Evolutionary conservation across 2,888 invertebrate species (phyloP).

Genomic region (Clunio marinus): DNA sequence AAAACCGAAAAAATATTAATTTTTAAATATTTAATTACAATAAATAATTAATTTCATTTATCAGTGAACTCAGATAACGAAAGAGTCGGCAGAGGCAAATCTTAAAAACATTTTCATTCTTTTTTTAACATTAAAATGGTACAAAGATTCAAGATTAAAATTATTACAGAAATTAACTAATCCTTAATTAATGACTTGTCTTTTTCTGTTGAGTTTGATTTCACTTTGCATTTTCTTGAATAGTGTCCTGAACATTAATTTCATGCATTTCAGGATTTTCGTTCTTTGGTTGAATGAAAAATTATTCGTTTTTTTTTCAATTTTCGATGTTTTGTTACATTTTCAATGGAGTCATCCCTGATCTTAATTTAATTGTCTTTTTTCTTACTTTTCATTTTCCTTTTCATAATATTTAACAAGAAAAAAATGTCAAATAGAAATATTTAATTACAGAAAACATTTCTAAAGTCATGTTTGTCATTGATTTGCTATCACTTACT

Average conservation of each 20-base stretch:
- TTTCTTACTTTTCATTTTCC: too few relatives aligned
- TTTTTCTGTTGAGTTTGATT: constrained; percentile 6
- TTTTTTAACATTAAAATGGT: too few relatives aligned
- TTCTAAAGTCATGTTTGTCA: background rate
- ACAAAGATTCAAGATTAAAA: constrained; percentile 7
- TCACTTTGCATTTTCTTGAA: background rate
- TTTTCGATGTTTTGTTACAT: constrained; percentile 21
- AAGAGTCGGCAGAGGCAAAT: too few relatives aligned
- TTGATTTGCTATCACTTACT: background rate
- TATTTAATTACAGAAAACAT: background rate
- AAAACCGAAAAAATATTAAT: too few relatives aligned
- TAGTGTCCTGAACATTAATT: background rate
- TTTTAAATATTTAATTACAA: too few relatives aligned
- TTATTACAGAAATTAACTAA: constrained; percentile 13
- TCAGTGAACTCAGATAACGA: too few relatives aligned
- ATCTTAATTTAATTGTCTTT: constrained; percentile 20
- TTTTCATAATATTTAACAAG: too few relatives aligned
- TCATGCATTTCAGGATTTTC: background rate
- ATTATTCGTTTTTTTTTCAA: constrained; percentile 1
- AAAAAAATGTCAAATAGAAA: background rate
- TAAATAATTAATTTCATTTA: too few relatives aligned
- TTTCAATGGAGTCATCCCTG: constrained; percentile 37
- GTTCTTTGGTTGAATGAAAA: constrained; percentile 26
- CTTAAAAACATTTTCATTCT: too few relatives aligned
- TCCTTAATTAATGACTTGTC: constrained; percentile 38